Evolutionary conservation across 2,888 invertebrate species (phyloP).

Genomic region (Scaptodrosophila latifasciaeformis): DNA sequence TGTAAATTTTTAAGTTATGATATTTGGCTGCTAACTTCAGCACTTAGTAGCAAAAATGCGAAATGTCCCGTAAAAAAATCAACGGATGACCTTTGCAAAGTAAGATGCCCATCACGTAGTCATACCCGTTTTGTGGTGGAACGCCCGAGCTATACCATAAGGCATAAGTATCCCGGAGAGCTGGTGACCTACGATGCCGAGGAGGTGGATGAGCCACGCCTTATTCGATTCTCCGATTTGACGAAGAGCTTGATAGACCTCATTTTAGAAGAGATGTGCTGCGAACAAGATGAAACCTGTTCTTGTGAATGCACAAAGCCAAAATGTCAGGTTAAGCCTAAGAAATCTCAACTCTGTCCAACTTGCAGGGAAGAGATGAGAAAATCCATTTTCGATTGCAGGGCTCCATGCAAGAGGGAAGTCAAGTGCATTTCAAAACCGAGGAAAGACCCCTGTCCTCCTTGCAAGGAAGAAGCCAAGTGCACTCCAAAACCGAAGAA

Average conservation of each 20-base stretch:
- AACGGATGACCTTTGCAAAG: too few species aligned
- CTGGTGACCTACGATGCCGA: slow-evolving; percentile 49
- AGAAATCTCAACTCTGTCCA: too few species aligned
- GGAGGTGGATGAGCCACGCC: slow-evolving; percentile 30
- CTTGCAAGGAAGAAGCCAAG: neutral
- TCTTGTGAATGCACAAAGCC: neutral
- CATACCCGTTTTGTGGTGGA: neutral
- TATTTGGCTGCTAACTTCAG: slow-evolving; percentile 5
- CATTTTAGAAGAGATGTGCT: neutral
- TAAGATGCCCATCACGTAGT: too few species aligned
- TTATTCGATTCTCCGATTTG: slow-evolving; percentile 36
- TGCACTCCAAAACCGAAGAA: too few species aligned
- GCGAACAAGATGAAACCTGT: slow-evolving; percentile 8
- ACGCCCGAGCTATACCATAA: slow-evolving; percentile 29
- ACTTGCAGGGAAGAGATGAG: too few species aligned
- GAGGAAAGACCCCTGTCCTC: too few species aligned
- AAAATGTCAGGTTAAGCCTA: neutral
- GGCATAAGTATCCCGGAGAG: slow-evolving; percentile 38
- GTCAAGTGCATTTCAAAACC: neutral
- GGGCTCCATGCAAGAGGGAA: too few species aligned
- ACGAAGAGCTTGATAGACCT: neutral
- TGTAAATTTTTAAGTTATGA: slow-evolving; percentile 25
- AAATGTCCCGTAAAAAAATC: too few species aligned
- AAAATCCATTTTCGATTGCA: too few species aligned
- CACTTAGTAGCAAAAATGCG: neutral